Evolutionary conservation across 2,113 vertebrate genomes (phyloP).

Genomic region (Oncorhynchus nerka): DNA sequence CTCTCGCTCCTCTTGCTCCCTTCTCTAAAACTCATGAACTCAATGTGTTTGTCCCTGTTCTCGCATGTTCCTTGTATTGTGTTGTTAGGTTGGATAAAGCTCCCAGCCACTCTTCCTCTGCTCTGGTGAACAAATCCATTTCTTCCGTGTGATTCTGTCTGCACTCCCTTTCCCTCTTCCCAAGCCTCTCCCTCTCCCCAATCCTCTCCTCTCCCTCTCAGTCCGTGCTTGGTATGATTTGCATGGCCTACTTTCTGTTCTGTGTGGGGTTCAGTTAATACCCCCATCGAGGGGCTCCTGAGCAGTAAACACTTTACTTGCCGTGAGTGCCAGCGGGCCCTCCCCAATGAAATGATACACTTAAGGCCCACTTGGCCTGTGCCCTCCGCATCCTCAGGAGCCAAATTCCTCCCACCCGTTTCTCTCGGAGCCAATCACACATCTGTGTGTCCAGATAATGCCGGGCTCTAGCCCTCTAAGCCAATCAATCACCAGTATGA

Average conservation of each 20-base stretch:
- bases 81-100: background rate
- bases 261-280: constrained; percentile 59
- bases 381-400: constrained; percentile 25
- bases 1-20: background rate
- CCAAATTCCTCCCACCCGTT: constrained; percentile 5
- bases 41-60: background rate
- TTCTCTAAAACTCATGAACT: background rate
- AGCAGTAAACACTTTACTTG: constrained; percentile 58
- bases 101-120: background rate
- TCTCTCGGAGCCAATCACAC: constrained; percentile 1
- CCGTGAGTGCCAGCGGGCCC: constrained; percentile 42
- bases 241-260: constrained; percentile 70
- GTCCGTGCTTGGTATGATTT: constrained; percentile 56
- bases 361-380: constrained; percentile 51
- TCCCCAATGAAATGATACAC: constrained; percentile 57
- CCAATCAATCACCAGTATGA: background rate
- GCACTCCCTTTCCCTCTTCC: background rate
- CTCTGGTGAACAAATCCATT: constrained; percentile 29
- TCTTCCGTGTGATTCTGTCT: constrained; percentile 40
- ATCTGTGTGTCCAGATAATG: background rate
- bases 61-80: background rate
- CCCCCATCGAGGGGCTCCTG: constrained; percentile 44
- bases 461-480: background rate
- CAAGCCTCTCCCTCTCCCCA: background rate
- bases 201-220: background rate